Evolutionary conservation across 2,888 invertebrate species (phyloP), one percentile per base, ranked within the genome.

Genomic region (Tricholauxania praeusta): DNA sequence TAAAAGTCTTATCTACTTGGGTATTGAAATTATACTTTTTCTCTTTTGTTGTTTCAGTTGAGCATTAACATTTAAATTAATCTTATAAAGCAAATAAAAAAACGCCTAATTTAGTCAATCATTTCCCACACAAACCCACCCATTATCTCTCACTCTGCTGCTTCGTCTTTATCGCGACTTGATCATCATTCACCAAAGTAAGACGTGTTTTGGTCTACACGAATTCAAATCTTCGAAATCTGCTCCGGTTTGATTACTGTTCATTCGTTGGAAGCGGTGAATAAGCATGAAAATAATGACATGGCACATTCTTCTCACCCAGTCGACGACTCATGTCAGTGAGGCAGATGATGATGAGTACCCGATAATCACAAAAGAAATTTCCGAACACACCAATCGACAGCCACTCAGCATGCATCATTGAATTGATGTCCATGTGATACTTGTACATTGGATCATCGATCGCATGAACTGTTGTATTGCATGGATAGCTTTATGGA

Each of bases 201-300:
- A n/a, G 15, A 57, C 47, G 55, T 57, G 67, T 68, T 57, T 68
- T 57, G 55, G 67, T 68, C 19, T 49, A 55, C 39, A 52, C 39
- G 4, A 28, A 32, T 39, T 32, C 39, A 53, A 55, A 39, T 39
- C 39, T 39, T 39, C 10, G 28, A 66, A 66, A 55, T 39, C 12
- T 55, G 53, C 48, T 39, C 69, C 49, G 51, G 12, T 22, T 19
- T 62, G 69, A 60, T 69, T 69, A 19, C 39, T 28, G 62, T 28
- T 39, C 39, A 19, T 63, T 70, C 70, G 53, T 10, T 63, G 70
- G 63, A 53, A 63, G 63, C 17, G 47, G 73, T 72, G 83, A 84
- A 84, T 83, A 84, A 84, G 81, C 83, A 83, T 79, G 79, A 82
- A 85, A 83, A 82, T 82, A 83, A 86, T 85, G 85, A 85, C 83